These are phyloP conservation scores for Zoanthus sansibaricus DNA, from an alignment of 92 coral and sea anemone genomes.

Conservation along the genomic window DNA sequence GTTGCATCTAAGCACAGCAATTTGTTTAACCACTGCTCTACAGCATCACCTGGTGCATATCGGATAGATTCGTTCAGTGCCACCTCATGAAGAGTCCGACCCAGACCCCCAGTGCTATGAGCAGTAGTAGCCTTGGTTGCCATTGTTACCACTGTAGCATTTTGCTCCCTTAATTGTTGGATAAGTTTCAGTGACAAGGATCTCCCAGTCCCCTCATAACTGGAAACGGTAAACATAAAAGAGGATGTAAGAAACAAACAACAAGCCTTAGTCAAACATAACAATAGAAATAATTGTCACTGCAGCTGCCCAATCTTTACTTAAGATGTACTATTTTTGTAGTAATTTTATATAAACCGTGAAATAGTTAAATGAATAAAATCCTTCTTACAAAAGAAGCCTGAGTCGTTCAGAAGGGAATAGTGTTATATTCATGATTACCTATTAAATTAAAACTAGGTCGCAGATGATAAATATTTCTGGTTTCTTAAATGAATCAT, in stretches of 20 bases:
- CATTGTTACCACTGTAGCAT: conserved; percentile 67
- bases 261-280: not conserved
- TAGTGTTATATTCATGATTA: too few species aligned
- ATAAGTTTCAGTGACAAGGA: conserved; percentile 91
- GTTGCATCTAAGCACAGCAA: conserved; percentile 96
- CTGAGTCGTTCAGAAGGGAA: too few species aligned
- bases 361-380: too few species aligned
- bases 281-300: too few species aligned
- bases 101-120: conserved; percentile 61
- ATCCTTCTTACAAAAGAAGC: too few species aligned
- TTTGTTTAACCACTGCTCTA: conserved; percentile 90
- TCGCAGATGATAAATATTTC: too few species aligned
- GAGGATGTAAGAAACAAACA: not conserved
- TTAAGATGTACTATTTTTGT: too few species aligned
- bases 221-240: conserved; percentile 17
- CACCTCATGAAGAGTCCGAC: conserved; percentile 86
- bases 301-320: too few species aligned
- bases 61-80: conserved; percentile 92
- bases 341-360: too few species aligned
- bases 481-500: too few species aligned
- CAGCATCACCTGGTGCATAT: conserved; percentile 89
- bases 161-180: conserved; percentile 90
- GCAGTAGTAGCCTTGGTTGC: conserved; percentile 57
- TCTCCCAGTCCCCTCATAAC: conserved; percentile 98
- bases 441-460: too few species aligned